These are phyloP conservation scores for Capreolus pygargus DNA, from an alignment of 2,113 vertebrate species.

Conservation along the genomic window DNA sequence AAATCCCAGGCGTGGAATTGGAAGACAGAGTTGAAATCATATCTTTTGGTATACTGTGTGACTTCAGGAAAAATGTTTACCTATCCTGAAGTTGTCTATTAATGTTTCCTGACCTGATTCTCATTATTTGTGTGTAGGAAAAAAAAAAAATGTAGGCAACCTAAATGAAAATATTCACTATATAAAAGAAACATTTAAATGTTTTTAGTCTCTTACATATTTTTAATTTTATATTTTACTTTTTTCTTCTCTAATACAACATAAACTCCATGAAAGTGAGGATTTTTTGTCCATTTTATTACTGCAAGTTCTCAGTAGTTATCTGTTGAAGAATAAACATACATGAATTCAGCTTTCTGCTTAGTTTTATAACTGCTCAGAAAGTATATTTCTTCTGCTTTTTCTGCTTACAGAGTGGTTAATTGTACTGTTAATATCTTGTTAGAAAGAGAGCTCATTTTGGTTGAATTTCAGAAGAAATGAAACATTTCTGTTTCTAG, in stretches of 20 bases:
- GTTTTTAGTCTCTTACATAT: background rate
- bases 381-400: background rate
- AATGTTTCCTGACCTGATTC: background rate
- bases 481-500: background rate
- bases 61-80: background rate
- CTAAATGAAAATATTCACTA: background rate
- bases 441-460: background rate
- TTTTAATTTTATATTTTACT: background rate
- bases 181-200: background rate
- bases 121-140: background rate
- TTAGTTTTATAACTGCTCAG: background rate
- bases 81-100: background rate
- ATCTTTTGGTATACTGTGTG: background rate
- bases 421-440: background rate
- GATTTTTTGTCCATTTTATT: background rate
- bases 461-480: background rate
- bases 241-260: background rate
- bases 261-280: background rate
- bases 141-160: background rate
- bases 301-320: background rate
- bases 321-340: background rate
- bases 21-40: background rate
- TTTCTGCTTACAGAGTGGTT: background rate
- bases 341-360: background rate
- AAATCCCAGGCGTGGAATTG: background rate